phyloP scores from a whole-genome alignment of 1,140 invertebrate species.

The Drosophila nigromelanica region DNA sequence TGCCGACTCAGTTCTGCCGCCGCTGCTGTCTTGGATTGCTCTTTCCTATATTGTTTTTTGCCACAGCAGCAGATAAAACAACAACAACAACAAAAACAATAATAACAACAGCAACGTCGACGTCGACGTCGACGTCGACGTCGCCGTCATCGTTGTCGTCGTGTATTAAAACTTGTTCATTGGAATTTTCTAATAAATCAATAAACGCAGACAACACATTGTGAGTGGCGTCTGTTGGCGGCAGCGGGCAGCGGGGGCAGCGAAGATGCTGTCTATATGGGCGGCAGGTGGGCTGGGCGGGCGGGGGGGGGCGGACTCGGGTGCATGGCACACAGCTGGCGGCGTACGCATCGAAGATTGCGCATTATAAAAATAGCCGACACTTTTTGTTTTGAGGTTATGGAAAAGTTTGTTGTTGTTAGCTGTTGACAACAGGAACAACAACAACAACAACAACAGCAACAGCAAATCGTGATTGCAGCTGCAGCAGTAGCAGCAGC shows the following conservation, averaged over 20 bases:
- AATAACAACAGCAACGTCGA: conserved; percentile 6
- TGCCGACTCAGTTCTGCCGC: conserved; percentile 31
- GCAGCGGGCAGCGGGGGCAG: neutral
- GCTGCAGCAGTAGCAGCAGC: conserved; percentile 34
- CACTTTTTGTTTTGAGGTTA: conserved; percentile 70
- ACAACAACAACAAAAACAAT: conserved; percentile 18
- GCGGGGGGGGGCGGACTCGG: neutral
- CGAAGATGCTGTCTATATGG: conserved; percentile 32
- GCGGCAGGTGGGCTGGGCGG: conserved; percentile 10
- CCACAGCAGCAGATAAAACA: conserved; percentile 27
- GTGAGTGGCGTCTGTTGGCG: conserved; percentile 22
- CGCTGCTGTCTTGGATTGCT: conserved; percentile 13
- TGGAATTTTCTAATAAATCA: conserved; percentile 83
- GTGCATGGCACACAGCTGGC: conserved; percentile 72
- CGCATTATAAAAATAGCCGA: conserved; percentile 73
- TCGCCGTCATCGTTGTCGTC: conserved; percentile 54
- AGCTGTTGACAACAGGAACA: conserved; percentile 20
- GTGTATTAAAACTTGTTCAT: conserved; percentile 83
- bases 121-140: conserved; percentile 57
- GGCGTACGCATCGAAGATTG: conserved; percentile 69
- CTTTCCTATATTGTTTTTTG: conserved; percentile 42
- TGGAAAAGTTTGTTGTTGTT: conserved; percentile 64
- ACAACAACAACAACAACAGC: conserved; percentile 16
- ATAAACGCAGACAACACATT: conserved; percentile 80
- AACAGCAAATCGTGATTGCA: conserved; percentile 42